phyloP scores from a whole-genome alignment of 2,797 vertebrate species.

The Falco columbarius region DNA sequence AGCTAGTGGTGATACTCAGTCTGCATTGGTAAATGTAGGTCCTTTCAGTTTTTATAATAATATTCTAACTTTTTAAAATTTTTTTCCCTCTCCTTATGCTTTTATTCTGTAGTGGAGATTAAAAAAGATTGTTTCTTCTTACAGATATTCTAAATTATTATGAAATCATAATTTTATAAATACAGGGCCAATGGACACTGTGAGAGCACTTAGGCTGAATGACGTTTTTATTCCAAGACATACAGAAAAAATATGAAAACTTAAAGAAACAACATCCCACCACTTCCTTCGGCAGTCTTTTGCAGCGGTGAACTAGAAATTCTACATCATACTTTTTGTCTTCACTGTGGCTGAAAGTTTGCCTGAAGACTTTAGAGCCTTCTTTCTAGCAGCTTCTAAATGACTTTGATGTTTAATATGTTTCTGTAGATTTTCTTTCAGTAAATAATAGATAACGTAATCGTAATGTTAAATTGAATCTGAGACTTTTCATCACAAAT shows the following conservation, averaged over 20 bases:
- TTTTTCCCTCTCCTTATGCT: accelerated
- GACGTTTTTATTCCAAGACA: neutral
- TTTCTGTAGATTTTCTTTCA: neutral
- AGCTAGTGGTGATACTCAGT: neutral
- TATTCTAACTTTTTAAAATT: neutral
- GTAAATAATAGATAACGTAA: neutral
- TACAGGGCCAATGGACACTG: accelerated
- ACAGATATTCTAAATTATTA: neutral
- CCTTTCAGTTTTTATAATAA: neutral
- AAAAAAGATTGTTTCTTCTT: neutral
- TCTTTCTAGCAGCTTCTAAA: neutral
- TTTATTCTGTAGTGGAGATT: neutral
- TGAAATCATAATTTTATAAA: neutral
- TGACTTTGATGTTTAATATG: neutral
- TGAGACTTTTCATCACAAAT: neutral
- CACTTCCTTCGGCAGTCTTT: neutral
- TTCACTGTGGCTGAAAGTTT: neutral
- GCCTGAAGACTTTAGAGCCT: neutral
- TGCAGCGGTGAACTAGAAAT: neutral
- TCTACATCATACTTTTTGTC: neutral
- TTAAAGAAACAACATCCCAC: neutral
- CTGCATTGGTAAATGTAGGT: neutral
- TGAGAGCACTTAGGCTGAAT: neutral
- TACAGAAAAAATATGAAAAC: neutral
- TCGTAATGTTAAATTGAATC: neutral